Evolutionary conservation across 2,797 vertebrate genomes (phyloP).

Genomic region (Enteromius radiatus): DNA sequence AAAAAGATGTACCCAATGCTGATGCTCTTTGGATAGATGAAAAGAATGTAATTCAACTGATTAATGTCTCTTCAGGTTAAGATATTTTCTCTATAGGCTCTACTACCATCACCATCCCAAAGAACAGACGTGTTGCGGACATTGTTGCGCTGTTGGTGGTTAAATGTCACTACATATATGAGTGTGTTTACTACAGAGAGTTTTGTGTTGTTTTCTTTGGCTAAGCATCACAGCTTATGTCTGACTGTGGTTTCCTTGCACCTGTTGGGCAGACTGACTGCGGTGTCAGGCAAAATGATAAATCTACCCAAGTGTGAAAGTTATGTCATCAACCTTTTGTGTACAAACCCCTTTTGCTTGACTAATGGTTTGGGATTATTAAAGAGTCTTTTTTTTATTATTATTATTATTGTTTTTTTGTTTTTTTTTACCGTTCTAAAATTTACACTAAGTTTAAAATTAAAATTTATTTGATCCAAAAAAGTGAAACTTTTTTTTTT

Average conservation of each 20-base stretch:
- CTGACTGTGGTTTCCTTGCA: conserved; percentile 15
- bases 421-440: too few species aligned
- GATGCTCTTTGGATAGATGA: not conserved
- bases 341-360: not conserved
- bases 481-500: not conserved
- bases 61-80: not conserved
- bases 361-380: not conserved
- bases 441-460: too few species aligned
- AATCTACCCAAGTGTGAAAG: not conserved
- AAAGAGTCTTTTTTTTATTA: not conserved
- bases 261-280: conserved; percentile 21
- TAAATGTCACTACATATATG: conserved; percentile 8
- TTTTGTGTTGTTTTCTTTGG: conserved; percentile 15
- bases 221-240: conserved; percentile 16
- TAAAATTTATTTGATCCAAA: not conserved
- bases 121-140: not conserved
- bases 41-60: not conserved
- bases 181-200: not conserved
- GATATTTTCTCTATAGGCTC: not conserved
- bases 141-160: conserved; percentile 24
- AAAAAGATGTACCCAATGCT: not conserved
- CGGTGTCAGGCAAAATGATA: not conserved
- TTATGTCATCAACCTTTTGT: not conserved
- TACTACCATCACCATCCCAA: not conserved
- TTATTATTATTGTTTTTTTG: too few species aligned